phyloP scores from a whole-genome alignment of 2,888 invertebrate species.

The Dendrolimus pini region DNA sequence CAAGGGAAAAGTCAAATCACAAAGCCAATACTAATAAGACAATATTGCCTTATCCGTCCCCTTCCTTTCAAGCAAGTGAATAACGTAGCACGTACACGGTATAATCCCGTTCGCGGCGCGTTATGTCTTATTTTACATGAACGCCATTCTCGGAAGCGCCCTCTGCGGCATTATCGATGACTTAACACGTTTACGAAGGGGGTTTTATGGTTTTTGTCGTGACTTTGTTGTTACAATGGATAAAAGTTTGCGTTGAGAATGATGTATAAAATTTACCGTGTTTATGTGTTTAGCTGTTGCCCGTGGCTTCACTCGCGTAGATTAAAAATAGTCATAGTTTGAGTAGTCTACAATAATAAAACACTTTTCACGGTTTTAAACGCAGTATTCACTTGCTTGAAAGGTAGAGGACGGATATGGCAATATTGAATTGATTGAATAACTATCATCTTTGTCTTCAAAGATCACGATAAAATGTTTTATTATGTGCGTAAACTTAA shows the following conservation, averaged over 20 bases:
- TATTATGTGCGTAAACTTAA: too few species aligned
- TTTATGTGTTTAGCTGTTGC: not conserved
- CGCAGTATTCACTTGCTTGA: not conserved
- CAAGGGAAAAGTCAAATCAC: too few species aligned
- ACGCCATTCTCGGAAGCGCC: not conserved
- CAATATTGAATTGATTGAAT: conserved; percentile 7
- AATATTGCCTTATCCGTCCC: conserved; percentile 21
- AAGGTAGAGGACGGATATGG: conserved; percentile 22
- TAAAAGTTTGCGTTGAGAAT: not conserved
- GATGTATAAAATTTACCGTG: not conserved
- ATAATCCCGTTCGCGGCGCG: conserved; percentile 5
- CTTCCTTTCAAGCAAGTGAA: conserved; percentile 13
- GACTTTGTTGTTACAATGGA: not conserved
- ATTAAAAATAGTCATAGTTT: too few species aligned
- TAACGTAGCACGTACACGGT: not conserved
- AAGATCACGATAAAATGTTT: too few species aligned
- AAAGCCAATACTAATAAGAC: not conserved
- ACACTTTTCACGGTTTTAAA: too few species aligned
- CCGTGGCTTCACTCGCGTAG: too few species aligned
- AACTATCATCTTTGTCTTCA: too few species aligned
- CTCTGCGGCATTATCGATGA: not conserved
- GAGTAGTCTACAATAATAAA: too few species aligned
- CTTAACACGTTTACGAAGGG: not conserved
- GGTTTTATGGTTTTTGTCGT: not conserved
- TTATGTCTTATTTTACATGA: not conserved